Percentiles rank a stretch among this genome's conserved stretches.
Conservation (phyloP, 2,797 vertebrate genomes). For the Sebastes kiyomatsui region DNA sequence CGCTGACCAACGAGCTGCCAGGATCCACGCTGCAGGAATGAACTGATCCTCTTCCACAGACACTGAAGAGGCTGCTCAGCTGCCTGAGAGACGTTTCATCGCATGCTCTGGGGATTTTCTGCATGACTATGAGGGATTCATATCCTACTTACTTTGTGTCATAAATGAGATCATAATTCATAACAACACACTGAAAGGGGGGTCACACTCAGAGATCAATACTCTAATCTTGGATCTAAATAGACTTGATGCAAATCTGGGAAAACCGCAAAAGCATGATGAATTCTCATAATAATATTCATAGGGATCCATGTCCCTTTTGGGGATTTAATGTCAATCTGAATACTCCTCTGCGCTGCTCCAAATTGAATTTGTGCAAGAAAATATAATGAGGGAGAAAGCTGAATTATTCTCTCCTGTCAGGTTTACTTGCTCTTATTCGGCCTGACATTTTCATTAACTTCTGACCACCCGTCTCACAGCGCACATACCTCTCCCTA, state of each 20-base stretch:
- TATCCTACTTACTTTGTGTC: constrained; percentile 55
- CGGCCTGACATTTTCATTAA: constrained; percentile 38
- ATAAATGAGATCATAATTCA: constrained; percentile 45
- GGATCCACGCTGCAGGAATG: constrained; percentile 83
- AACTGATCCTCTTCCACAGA: constrained; percentile 26
- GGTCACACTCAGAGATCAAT: constrained; percentile 31
- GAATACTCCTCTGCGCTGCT: constrained; percentile 1
- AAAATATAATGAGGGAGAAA: constrained; percentile 22
- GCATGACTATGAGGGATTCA: constrained; percentile 65
- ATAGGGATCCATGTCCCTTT: constrained; percentile 16
- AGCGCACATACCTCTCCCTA: constrained; percentile 50
- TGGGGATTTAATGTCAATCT: constrained; percentile 15
- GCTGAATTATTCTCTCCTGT: constrained; percentile 23
- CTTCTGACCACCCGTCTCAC: constrained; percentile 28
- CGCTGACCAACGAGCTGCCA: constrained; percentile 91
- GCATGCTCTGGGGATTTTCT: constrained; percentile 66
- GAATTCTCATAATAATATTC: constrained; percentile 42
- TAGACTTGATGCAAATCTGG: constrained; percentile 26
- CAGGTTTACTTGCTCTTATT: constrained; percentile 26
- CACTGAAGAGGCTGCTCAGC: constrained; percentile 5
- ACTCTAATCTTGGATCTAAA: constrained; percentile 15
- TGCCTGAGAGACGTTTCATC: constrained; percentile 32
- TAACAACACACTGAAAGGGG: constrained; percentile 7
- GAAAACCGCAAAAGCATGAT: background rate
- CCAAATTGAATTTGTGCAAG: constrained; percentile 14